A percentile compares a stretch with the other conserved stretches of the same genome.
phyloP scores from a whole-genome alignment of 2,888 invertebrate species.

The Epinotia nisella region DNA sequence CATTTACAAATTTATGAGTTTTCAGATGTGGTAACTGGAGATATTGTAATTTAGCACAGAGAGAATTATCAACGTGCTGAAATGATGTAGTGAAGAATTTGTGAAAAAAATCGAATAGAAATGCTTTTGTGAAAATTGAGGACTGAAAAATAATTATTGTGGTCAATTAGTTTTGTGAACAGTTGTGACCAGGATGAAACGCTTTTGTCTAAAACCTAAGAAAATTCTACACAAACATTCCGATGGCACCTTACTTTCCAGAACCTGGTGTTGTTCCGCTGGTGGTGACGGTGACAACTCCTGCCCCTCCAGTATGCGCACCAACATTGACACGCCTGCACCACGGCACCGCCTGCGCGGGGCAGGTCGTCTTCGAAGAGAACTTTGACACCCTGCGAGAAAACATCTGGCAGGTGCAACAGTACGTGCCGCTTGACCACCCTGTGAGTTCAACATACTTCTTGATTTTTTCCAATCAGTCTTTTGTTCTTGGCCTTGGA shows the following conservation, averaged over 20 bases:
- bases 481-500: no score
- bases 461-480: background rate
- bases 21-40: constrained; percentile 18
- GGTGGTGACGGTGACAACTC: constrained; percentile 12
- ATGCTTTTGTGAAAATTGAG: no score
- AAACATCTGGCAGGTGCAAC: constrained; percentile 83
- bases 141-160: no score
- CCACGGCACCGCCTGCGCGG: constrained; percentile 71
- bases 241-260: background rate
- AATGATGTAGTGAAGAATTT: background rate
- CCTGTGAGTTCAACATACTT: constrained; percentile 61
- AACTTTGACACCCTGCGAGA: constrained; percentile 80
- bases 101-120: no score
- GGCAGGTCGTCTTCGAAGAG: constrained; percentile 86
- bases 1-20: no score
- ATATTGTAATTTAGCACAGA: background rate
- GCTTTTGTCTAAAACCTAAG: no score
- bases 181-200: no score
- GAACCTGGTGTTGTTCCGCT: constrained; percentile 5
- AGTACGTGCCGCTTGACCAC: constrained; percentile 79
- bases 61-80: no score
- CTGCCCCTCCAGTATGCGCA: constrained; percentile 54
- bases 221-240: background rate
- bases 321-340: constrained; percentile 66
- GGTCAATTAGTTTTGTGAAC: no score